Base-by-base conservation (phyloP, 2,888 invertebrate genomes). In the Taphrorychus bicolor region DNA sequence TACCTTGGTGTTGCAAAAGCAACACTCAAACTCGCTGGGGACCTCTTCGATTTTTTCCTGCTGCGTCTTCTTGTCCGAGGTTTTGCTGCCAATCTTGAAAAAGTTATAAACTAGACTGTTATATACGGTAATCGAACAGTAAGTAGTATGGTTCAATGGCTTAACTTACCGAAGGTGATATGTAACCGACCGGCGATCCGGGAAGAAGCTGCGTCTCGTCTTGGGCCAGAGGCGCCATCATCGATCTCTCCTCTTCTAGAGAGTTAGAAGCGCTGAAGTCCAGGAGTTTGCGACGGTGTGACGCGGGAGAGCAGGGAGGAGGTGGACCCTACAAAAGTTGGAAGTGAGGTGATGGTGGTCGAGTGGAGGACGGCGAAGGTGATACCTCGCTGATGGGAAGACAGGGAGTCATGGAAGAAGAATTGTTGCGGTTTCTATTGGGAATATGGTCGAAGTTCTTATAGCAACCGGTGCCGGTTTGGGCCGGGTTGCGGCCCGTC, bases 21-120 rank as follows among this genome's bases (percentile, higher is more conserved):
- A 95, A 92, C 95, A 95, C 89, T 95, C 95, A 89, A 94, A 93
- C 88, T 94, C 94, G 87, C 92, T 94, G 86, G 94, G 94, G 85
- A 93, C 88, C 87, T 94, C 94, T 87, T 93, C 93, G 85, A 90
- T 86, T 88, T 80, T 81, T 76, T 82, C 82, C 7, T 9, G n/a
- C 1, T 32, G 21, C 83, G 84, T 85, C 83, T 84, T 85, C 82
- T 82, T 81, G 77, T 86, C 87, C 83, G 85, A 86, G 87, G 88
- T 89, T 89, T 89, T 82, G 80, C 82, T 81, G 78, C 82, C 81
- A 77, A 79, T 82, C 82, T 83, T 14, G 5, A 17, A 51, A 9
- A 4, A 19, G 32, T 32, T 7, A 32, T 32, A 11, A 32, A 32
- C 11, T 32, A 11, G 32, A 54, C 40, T 2, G 11, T 32, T 9